Evolutionary conservation across 2,888 invertebrate genomes (phyloP).

Genomic region (Lagria hirta): DNA sequence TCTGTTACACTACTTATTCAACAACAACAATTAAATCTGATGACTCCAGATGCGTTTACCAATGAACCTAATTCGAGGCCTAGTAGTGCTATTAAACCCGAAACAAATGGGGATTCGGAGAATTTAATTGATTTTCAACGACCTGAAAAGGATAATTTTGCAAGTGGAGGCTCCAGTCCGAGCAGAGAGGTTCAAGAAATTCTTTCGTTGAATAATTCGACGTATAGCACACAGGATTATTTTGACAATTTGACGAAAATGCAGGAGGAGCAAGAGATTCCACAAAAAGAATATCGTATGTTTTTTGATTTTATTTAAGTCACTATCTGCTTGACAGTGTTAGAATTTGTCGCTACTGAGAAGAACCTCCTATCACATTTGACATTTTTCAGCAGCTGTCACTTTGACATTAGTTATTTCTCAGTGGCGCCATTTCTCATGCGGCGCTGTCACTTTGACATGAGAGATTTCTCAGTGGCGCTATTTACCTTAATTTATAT

Average conservation of each 20-base stretch:
- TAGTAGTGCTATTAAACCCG: slow-evolving; percentile 44
- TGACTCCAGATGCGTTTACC: slow-evolving; percentile 87
- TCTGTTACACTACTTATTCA: slow-evolving; percentile 50
- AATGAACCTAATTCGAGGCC: slow-evolving; percentile 46
- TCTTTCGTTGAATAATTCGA: slow-evolving; percentile 65
- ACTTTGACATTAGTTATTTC: too few species aligned
- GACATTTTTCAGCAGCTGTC: too few species aligned
- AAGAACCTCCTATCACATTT: too few species aligned
- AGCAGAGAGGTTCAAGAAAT: slow-evolving; percentile 90
- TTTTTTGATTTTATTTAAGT: too few species aligned
- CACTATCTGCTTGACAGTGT: too few species aligned
- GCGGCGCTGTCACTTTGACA: too few species aligned
- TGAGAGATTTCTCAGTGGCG: too few species aligned
- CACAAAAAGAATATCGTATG: slow-evolving; percentile 30
- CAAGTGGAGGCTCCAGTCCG: slow-evolving; percentile 86
- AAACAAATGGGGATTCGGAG: slow-evolving; percentile 32
- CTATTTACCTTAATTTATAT: too few species aligned
- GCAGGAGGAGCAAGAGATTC: slow-evolving; percentile 21
- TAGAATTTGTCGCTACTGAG: too few species aligned
- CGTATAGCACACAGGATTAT: slow-evolving; percentile 45
- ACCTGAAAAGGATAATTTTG: slow-evolving; percentile 55
- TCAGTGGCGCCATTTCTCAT: too few species aligned
- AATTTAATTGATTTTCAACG: slow-evolving; percentile 46
- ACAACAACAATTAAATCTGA: slow-evolving; percentile 64
- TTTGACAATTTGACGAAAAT: slow-evolving; percentile 47